These are phyloP conservation scores for Cyprinella venusta DNA, from an alignment of 2,797 vertebrate species.

Conservation along the genomic window DNA sequence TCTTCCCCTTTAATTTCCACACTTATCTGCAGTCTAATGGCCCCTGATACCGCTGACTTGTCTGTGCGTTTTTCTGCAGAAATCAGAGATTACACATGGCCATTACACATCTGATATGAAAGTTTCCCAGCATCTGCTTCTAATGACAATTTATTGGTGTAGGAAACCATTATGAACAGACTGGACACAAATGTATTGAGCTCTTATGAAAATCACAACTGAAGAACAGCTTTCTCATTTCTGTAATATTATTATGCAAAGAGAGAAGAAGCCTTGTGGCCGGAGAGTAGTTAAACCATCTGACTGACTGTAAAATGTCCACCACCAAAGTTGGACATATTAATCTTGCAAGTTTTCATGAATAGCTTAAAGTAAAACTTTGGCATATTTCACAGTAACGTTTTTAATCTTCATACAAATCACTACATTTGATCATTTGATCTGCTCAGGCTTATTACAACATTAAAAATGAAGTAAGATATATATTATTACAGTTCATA, in stretches of 20 bases:
- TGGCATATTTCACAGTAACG: not conserved
- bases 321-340: not conserved
- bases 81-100: not conserved
- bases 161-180: not conserved
- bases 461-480: slow-evolving; percentile 20
- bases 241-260: slow-evolving; percentile 7
- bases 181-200: not conserved
- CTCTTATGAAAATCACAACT: slow-evolving; percentile 3
- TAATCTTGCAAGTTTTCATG: slow-evolving; percentile 15
- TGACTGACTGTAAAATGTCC: not conserved
- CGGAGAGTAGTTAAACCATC: not conserved
- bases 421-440: not conserved
- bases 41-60: slow-evolving; percentile 94
- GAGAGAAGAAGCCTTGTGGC: not conserved
- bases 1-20: slow-evolving; percentile 98
- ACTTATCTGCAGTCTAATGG: slow-evolving; percentile 92
- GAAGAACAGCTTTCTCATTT: not conserved
- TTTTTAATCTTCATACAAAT: not conserved
- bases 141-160: not conserved
- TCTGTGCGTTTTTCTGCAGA: slow-evolving; percentile 93
- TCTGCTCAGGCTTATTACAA: not conserved
- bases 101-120: not conserved
- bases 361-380: not conserved
- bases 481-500: not conserved
- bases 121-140: not conserved